phyloP scores from a whole-genome alignment of 2,888 invertebrate genomes.

The Myopa tessellatipennis region DNA sequence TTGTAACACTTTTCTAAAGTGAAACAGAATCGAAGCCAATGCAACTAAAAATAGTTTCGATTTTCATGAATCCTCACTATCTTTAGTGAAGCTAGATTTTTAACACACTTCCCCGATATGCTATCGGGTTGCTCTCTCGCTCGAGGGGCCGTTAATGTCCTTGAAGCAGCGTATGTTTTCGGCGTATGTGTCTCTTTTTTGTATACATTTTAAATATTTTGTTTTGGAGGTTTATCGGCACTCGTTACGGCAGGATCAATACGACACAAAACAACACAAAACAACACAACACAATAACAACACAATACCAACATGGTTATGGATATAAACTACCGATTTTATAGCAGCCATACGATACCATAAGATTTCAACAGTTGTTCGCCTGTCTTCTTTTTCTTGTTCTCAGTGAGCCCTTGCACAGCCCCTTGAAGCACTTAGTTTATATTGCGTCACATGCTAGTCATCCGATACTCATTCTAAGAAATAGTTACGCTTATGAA shows the following conservation, averaged over 20 bases:
- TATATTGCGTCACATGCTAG: background rate
- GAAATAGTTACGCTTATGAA: background rate
- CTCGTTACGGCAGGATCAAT: background rate
- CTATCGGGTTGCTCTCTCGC: constrained; percentile 8
- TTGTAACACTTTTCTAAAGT: constrained; percentile 22
- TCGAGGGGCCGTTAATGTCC: background rate
- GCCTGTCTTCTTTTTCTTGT: background rate
- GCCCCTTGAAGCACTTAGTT: background rate
- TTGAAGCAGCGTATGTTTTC: background rate
- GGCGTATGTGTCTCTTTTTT: too few relatives aligned
- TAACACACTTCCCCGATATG: constrained; percentile 29
- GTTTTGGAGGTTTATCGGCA: background rate
- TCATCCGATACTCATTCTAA: constrained; percentile 3
- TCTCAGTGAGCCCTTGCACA: background rate
- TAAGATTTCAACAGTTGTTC: constrained; percentile 23
- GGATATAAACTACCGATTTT: background rate
- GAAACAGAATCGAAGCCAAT: background rate
- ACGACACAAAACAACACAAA: too few relatives aligned
- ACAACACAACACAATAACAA: too few relatives aligned
- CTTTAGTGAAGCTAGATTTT: constrained; percentile 1
- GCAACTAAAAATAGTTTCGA: background rate
- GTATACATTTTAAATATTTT: constrained; percentile 27
- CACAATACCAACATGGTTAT: background rate
- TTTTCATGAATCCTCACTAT: background rate
- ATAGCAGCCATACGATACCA: background rate